Evolutionary conservation across 2,113 vertebrate species (phyloP), one percentile per base, ranked within the genome.

Genomic region (Lepus timidus): DNA sequence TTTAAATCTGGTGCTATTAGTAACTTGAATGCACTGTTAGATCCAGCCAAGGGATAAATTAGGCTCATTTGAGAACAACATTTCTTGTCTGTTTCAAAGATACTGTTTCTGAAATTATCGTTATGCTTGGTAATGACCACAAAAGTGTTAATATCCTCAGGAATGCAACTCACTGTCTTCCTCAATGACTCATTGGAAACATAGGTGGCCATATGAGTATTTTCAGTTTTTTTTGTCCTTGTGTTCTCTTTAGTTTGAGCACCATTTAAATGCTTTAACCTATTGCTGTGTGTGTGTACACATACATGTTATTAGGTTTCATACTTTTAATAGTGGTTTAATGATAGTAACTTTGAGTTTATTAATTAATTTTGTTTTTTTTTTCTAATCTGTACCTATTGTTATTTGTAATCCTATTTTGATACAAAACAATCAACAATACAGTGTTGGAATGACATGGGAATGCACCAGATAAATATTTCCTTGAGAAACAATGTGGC

Each of bases 31-130:
- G 25, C 64, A 84, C 89, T 95, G 64, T 62, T 90, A 82, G 6
- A 62, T 76, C 36, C 36, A 91, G 87, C 85, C 70, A 80, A 96
- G 87, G 88, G 85, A 91, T 83, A 93, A 96, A 92, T 95, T 94
- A 82, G 71, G 52, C 52, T 94, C 65, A 92, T 92, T 88, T 87
- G 55, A 85, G 87, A 85, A 85, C 49, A 88, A 81, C 14, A 68
- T 73, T 96, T 94, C 80, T 95, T 91, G 36, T 93, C 73, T 84
- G 85, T 49, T 85, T 31, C 55, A 88, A 82, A 67, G 22, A 88
- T 49, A 70, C 58, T 79, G 23, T 92, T 94, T 88, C 78, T 70
- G 52, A 91, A 94, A 84, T 91, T 68, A 78, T 81, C 49, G 81
- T 91, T 67, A 74, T 6, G 29, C 55, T 61, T 19, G 86, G 27